Base-by-base conservation (phyloP, 2,797 vertebrate genomes). In the Periparus ater region DNA sequence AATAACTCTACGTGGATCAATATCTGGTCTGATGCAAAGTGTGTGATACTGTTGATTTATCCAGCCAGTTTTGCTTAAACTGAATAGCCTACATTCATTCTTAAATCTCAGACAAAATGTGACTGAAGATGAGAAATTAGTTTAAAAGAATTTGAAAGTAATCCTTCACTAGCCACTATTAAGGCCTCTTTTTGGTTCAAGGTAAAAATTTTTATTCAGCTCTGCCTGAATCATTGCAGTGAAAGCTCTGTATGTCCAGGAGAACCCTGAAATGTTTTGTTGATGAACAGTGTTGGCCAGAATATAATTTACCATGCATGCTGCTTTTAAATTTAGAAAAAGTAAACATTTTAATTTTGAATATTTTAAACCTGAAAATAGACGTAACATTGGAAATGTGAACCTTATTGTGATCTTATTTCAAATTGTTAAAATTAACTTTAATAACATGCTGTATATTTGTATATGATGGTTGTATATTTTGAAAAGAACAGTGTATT, bases 1-100 rank as follows among this genome's bases (percentile, higher is more conserved):
- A 93, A 62, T 78, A 79, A 27, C 42, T 88, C 40, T 60, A 62
- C 23, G 12, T 60, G 45, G 48, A 96, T 96, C 91, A 88, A 30
- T 96, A 94, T 91, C 86, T 86, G 36, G 9, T 86, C 54, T 71
- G 38, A 74, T 86, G 62, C 73, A 92, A 91, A 95, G 76, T 88
- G 65, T 85, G 60, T 91, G 81, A 89, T 92, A 47, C 27, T 62
- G 22, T 93, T 72, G 27, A 88, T 91, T 89, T 91, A 86, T 93
- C 32, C 61, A 89, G 22, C 13, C 21, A 44, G 7, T 74, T 85
- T 73, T 73, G 47, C 32, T 80, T 57, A 62, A 89, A 78, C 17
- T 27, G 34, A 75, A 67, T 70, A 91, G 27, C 32, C n/a, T 88
- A 34, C 29, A 20, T 65, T 89, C 17, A 50, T 79, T 89, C 55